Conservation (phyloP, 2,113 vertebrate genomes). For the Lagopus muta region DNA sequence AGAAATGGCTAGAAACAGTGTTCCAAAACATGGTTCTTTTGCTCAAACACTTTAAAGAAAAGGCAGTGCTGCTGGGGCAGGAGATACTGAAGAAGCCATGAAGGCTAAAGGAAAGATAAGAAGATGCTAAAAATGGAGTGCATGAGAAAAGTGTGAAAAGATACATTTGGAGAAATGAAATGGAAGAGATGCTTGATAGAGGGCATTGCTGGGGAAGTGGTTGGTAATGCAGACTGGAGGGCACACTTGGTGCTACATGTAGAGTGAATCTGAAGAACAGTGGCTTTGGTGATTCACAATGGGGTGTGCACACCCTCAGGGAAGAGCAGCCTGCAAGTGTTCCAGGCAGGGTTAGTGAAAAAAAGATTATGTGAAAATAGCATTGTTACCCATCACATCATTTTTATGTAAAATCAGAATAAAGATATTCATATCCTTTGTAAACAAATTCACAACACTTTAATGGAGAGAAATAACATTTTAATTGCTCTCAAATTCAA, state of each 20-base stretch:
- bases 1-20: not conserved
- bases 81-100: not conserved
- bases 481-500: not conserved
- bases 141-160: not conserved
- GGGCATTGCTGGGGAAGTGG: not conserved
- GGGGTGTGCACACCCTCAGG: not conserved
- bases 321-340: not conserved
- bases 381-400: not conserved
- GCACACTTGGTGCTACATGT: not conserved
- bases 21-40: not conserved
- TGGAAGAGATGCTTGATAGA: not conserved
- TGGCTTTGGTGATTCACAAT: not conserved
- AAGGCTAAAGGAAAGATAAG: not conserved
- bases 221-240: not conserved
- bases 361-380: not conserved
- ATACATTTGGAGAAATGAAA: not conserved
- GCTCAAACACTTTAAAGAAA: not conserved
- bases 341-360: not conserved
- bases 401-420: not conserved
- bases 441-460: not conserved
- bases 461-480: not conserved
- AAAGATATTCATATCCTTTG: not conserved
- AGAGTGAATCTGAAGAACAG: not conserved
- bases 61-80: not conserved
- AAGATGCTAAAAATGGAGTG: not conserved